Evolutionary conservation across 1,140 invertebrate genomes (phyloP), one percentile per base, ranked within the genome.

Genomic region (Oryctes rhinoceros): DNA sequence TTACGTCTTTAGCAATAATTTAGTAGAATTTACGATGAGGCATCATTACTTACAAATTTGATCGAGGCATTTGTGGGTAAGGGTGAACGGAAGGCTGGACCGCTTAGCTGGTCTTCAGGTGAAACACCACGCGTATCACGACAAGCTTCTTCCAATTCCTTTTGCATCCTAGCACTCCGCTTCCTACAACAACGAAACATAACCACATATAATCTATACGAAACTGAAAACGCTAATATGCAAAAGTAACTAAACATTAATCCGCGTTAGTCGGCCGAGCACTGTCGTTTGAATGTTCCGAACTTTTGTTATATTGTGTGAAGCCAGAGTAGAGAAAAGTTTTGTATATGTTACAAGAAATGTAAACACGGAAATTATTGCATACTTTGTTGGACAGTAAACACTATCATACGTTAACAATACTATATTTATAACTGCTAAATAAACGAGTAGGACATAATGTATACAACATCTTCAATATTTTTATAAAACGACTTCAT

Each of bases 81-180:
- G 24, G 90, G 87, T 18, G 91, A 91, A 78, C 84, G 80, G 71
- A 79, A 82, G 24, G 84, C 24, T 44, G 76, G 44, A 65, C 90
- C 89, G 35, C 87, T 83, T 10, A 89, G 87, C 85, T 93, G 91
- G 48, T 87, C 86, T 84, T 92, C 91, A 4, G 90, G 89, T 80
- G 89, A 90, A 59, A 90, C 80, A 20, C 89, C 88, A 82, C 90
- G 87, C 18, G 90, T 91, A 81, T 95, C 94, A 84, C 89, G 91
- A 9, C 95, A 96, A 15, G 97, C 97, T 86, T 98, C 97, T 89
- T 97, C 96, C 39, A 99, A 89, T 84, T 98, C 96, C 88, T 96
- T 94, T 87, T 95, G 93, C 86, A 98, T 90, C 88, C 94, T 95
- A 77, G 94, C 94, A 88, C 96, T 95, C 86, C 94, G 92, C 89